Evolutionary conservation across 2,888 invertebrate species (phyloP).

Genomic region (Caenorhabditis imperialis): DNA sequence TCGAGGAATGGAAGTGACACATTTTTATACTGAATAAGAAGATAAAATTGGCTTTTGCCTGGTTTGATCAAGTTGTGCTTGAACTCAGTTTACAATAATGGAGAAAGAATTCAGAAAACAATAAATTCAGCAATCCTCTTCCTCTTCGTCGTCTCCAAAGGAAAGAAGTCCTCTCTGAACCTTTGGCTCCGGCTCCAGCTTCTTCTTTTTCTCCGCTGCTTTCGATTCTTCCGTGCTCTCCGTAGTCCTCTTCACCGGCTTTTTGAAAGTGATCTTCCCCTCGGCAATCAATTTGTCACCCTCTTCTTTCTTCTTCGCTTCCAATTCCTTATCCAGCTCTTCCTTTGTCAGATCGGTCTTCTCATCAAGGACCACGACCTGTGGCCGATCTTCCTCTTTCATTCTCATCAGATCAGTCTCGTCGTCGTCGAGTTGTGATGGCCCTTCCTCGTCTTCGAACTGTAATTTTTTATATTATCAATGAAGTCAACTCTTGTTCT

Average conservation of each 20-base stretch:
- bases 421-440: conserved; percentile 53
- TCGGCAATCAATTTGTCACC: conserved; percentile 71
- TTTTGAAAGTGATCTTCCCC: conserved; percentile 74
- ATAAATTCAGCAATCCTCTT: conserved; percentile 38
- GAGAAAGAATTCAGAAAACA: conserved; percentile 11
- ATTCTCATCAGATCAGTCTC: conserved; percentile 65
- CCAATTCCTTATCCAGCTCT: conserved; percentile 67
- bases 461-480: conserved; percentile 19
- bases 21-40: no score
- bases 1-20: no score
- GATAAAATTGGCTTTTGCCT: no score
- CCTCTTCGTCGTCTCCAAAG: conserved; percentile 72
- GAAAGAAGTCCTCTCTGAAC: conserved; percentile 60
- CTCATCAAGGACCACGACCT: conserved; percentile 71
- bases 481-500: background rate
- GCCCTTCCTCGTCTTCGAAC: conserved; percentile 57
- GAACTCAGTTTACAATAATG: no score
- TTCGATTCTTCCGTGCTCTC: conserved; percentile 42
- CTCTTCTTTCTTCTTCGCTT: conserved; percentile 68
- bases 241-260: conserved; percentile 68
- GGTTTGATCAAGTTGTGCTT: no score
- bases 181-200: conserved; percentile 29
- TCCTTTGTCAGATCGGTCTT: conserved; percentile 68
- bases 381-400: conserved; percentile 72
- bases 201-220: conserved; percentile 50